Base-by-base conservation (phyloP, 2,797 vertebrate genomes). In the Cossypha heuglini region DNA sequence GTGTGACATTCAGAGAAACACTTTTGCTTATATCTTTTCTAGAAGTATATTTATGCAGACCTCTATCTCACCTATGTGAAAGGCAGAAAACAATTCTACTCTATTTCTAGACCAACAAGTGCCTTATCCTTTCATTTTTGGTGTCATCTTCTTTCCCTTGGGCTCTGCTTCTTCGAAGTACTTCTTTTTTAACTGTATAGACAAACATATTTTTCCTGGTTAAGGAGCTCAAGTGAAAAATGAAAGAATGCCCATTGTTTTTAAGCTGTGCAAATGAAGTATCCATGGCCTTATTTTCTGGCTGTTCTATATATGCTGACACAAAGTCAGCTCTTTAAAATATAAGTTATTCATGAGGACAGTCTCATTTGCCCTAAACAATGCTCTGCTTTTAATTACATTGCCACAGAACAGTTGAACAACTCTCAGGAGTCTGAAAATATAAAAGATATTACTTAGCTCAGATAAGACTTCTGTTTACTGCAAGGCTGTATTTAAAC, bases 301-400 rank as follows among this genome's bases (percentile, higher is more conserved):
- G 49, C 43, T 80, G 40, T 83, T 95, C 67, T 82, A 54, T 51
- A 83, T 51, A 90, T 10, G 58, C 74, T 79, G 61, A 90, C 74
- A 90, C 51, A 49, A 88, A 94, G 80, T 90, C 45, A 69, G 21
- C 26, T 83, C 72, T 76, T 79, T 20, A 49, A 67, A 52, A 29
- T 57, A 58, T 67, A 67, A 77, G 17, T 78, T 96, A 84, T 94
- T 94, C 57, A 93, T 79, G 55, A 92, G 93, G 78, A 72, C 46
- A 64, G 38, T 26, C 38, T 95, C 79, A 68, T 95, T 96, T 96
- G 69, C 90, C 86, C 88, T 94, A 94, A 97, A 96, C 71, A 92
- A 48, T 68, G 35, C 14, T 81, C 77, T 63, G 49, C 55, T 85
- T 96, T 96, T 96, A 88, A 93, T 94, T 76, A 55, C 59, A 45